These are phyloP conservation scores for Ctena decussata DNA, from an alignment of 2,888 invertebrate species.

Conservation along the genomic window DNA sequence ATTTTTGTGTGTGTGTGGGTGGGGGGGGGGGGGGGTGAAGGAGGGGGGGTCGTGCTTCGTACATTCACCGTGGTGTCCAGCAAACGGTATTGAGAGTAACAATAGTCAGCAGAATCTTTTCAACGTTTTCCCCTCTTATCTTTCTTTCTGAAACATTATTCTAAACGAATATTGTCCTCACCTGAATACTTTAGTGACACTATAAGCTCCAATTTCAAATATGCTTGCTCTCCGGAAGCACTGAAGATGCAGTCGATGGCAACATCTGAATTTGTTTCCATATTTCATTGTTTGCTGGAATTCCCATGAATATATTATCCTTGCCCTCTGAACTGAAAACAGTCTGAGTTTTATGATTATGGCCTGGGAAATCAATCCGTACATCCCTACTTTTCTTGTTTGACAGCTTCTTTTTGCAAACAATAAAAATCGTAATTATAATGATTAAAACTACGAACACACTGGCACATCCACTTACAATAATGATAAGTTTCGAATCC, in stretches of 20 bases:
- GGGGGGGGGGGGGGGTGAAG: too few relatives aligned
- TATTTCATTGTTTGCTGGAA: slow-evolving; percentile 58
- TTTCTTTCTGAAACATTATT: too few relatives aligned
- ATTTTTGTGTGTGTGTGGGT: too few relatives aligned
- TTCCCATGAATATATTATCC: slow-evolving; percentile 50
- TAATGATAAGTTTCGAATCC: neutral
- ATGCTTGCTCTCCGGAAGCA: slow-evolving; percentile 21
- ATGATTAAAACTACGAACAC: neutral
- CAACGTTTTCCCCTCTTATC: too few relatives aligned
- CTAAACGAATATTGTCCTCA: too few relatives aligned
- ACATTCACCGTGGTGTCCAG: too few relatives aligned
- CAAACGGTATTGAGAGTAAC: too few relatives aligned
- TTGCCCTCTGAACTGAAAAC: neutral
- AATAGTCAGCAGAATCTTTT: too few relatives aligned
- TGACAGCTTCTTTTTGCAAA: neutral
- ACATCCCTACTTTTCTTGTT: neutral
- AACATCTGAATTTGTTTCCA: slow-evolving; percentile 53
- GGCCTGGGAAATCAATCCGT: too few relatives aligned
- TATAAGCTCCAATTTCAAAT: too few relatives aligned
- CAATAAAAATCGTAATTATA: neutral
- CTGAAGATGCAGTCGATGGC: slow-evolving; percentile 23
- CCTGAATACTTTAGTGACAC: too few relatives aligned
- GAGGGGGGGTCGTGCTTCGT: too few relatives aligned
- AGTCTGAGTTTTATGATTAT: neutral
- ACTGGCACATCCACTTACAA: neutral